Percentiles rank a stretch among this genome's conserved stretches.
Evolutionary conservation across 1,140 invertebrate species (phyloP).

Genomic region (Drosophila biarmipes): DNA sequence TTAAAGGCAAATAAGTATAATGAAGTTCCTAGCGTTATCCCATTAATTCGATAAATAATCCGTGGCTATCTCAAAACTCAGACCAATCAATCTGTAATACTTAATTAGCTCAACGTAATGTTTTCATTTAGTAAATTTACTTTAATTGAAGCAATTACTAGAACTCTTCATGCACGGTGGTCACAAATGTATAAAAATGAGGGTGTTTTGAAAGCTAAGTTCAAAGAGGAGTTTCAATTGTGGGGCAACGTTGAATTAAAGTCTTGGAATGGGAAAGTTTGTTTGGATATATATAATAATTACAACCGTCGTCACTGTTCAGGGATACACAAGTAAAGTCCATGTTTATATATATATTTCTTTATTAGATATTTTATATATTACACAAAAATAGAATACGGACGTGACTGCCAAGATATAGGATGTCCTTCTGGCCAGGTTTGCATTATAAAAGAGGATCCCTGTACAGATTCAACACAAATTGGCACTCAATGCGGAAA

Average conservation of each 20-base stretch:
- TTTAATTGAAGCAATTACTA: conserved; percentile 20
- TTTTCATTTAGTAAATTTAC: conserved; percentile 35
- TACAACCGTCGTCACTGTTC: not conserved
- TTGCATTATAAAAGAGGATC: conserved; percentile 2
- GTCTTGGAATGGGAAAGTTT: not conserved
- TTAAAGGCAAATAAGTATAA: not conserved
- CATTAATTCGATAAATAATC: conserved; percentile 6
- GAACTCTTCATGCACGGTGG: conserved; percentile 7
- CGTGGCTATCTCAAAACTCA: conserved; percentile 4
- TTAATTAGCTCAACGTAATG: conserved; percentile 23
- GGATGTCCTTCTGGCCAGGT: conserved; percentile 5
- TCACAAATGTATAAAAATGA: conserved; percentile 19
- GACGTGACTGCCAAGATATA: conserved; percentile 18
- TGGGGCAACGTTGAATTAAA: not conserved
- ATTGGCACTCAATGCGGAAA: conserved; percentile 9
- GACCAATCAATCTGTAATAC: conserved; percentile 11
- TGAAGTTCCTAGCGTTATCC: not conserved
- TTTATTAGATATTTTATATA: no score
- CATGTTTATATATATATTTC: no score
- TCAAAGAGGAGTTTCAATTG: not conserved
- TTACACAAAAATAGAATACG: conserved; percentile 2
- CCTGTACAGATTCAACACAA: conserved; percentile 6
- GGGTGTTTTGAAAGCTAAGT: not conserved
- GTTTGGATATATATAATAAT: conserved; percentile 10
- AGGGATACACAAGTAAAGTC: conserved; percentile 8